A percentile compares a stretch with the other conserved stretches of the same genome.
phyloP scores from a whole-genome alignment of 2,113 vertebrate genomes.

The Hiodon alosoides region DNA sequence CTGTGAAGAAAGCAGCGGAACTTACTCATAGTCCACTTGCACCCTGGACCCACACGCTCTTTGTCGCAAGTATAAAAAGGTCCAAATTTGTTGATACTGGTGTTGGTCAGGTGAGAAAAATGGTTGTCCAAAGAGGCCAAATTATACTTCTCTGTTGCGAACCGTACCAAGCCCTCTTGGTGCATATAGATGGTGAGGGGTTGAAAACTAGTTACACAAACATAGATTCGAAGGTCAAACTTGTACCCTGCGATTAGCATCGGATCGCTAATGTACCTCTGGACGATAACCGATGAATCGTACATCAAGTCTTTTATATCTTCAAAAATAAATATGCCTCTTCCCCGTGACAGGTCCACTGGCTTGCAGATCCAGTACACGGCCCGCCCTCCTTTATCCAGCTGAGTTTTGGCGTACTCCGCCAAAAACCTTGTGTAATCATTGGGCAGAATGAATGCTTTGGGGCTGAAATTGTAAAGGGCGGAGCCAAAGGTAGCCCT shows the following conservation, averaged over 20 bases:
- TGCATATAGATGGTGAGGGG: slow-evolving; percentile 70
- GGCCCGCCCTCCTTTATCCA: slow-evolving; percentile 21
- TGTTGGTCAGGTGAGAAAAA: slow-evolving; percentile 72
- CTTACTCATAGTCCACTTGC: slow-evolving; percentile 73
- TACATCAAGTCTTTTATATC: slow-evolving; percentile 67
- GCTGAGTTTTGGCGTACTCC: slow-evolving; percentile 55
- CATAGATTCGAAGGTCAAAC: slow-evolving; percentile 72
- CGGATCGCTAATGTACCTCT: slow-evolving; percentile 68
- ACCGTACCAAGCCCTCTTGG: slow-evolving; percentile 68
- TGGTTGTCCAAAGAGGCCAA: slow-evolving; percentile 58
- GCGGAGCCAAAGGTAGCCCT: slow-evolving; percentile 52
- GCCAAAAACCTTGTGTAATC: slow-evolving; percentile 66
- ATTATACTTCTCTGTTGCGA: slow-evolving; percentile 71
- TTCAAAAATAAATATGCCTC: slow-evolving; percentile 71
- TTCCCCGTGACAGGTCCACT: slow-evolving; percentile 63
- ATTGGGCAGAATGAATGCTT: slow-evolving; percentile 64
- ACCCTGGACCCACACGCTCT: slow-evolving; percentile 61
- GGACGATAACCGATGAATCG: slow-evolving; percentile 59
- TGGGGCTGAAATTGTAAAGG: slow-evolving; percentile 66
- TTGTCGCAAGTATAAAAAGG: slow-evolving; percentile 62
- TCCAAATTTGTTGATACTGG: slow-evolving; percentile 71
- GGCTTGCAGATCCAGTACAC: slow-evolving; percentile 75
- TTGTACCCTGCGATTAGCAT: slow-evolving; percentile 75
- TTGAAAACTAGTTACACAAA: slow-evolving; percentile 69
- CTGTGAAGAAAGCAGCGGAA: slow-evolving; percentile 65